phyloP scores from a whole-genome alignment of 2,797 vertebrate species.

The Bradypodion ventrale region DNA sequence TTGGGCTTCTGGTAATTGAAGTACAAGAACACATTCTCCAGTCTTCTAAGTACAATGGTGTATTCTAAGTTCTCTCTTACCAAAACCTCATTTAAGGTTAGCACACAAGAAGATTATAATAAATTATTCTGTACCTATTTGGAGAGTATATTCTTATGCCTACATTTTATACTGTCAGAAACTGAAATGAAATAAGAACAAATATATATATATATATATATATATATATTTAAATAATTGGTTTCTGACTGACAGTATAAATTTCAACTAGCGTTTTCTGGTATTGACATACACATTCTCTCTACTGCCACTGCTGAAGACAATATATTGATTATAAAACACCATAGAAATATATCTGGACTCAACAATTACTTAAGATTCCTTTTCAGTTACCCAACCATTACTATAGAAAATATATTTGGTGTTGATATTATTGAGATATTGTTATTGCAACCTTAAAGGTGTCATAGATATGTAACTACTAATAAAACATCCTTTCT shows the following conservation, averaged over 20 bases:
- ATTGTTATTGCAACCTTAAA: not conserved
- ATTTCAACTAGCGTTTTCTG: not conserved
- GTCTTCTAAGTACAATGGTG: not conserved
- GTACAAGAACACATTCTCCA: not conserved
- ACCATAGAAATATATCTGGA: conserved; percentile 30
- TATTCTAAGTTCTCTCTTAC: not conserved
- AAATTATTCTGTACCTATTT: not conserved
- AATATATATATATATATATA: not conserved
- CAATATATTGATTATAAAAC: not conserved
- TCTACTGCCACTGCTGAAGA: not conserved
- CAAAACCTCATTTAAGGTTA: not conserved
- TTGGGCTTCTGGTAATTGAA: no score
- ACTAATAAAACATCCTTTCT: not conserved
- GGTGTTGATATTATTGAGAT: not conserved
- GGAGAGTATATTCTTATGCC: not conserved
- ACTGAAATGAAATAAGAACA: not conserved
- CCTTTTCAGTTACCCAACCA: conserved; percentile 18
- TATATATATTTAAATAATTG: not conserved
- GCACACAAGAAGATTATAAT: not conserved
- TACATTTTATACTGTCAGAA: conserved; percentile 1
- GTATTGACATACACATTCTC: not conserved
- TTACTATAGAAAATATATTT: not conserved
- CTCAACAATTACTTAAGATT: conserved; percentile 51
- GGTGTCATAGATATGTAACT: not conserved
- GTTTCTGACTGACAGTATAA: not conserved